phyloP scores from a whole-genome alignment of 2,797 vertebrate genomes.

The Lindbergichthys nudifrons region DNA sequence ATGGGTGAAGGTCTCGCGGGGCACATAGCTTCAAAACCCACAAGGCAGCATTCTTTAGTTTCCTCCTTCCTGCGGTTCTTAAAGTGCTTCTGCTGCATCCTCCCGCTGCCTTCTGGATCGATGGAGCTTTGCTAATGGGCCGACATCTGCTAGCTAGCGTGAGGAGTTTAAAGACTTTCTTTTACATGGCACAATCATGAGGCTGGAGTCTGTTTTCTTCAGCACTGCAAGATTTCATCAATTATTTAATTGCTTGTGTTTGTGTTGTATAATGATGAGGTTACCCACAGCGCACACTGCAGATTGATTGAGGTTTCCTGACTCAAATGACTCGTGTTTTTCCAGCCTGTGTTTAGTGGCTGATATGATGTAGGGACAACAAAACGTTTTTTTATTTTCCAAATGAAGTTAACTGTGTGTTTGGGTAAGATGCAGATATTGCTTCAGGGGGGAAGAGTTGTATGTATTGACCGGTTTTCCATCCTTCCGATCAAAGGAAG shows the following conservation, averaged over 20 bases:
- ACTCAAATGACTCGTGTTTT: neutral
- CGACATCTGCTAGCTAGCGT: constrained; percentile 64
- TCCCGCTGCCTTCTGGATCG: constrained; percentile 60
- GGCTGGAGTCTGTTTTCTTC: constrained; percentile 47
- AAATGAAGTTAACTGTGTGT: constrained; percentile 9
- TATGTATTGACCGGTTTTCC: constrained; percentile 53
- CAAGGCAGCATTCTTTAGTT: constrained; percentile 41
- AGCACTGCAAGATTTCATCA: constrained; percentile 50
- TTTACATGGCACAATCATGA: constrained; percentile 43
- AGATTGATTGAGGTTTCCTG: constrained; percentile 8
- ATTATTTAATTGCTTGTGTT: constrained; percentile 55
- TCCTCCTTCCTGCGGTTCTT: constrained; percentile 59
- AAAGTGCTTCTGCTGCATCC: constrained; percentile 63
- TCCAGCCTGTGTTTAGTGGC: neutral
- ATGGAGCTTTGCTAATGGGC: constrained; percentile 78
- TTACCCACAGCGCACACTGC: neutral
- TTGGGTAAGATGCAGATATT: constrained; percentile 24
- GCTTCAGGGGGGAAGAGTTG: constrained; percentile 28
- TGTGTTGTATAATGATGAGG: constrained; percentile 22
- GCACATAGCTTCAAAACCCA: constrained; percentile 41
- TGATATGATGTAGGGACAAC: constrained; percentile 7
- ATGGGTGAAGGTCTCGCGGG: constrained; percentile 54
- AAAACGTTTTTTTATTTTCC: neutral
- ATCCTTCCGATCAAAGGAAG: constrained; percentile 38
- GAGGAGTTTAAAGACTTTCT: constrained; percentile 62